phyloP scores from a whole-genome alignment of 1,140 invertebrate genomes.

The Caligus rogercresseyi region DNA sequence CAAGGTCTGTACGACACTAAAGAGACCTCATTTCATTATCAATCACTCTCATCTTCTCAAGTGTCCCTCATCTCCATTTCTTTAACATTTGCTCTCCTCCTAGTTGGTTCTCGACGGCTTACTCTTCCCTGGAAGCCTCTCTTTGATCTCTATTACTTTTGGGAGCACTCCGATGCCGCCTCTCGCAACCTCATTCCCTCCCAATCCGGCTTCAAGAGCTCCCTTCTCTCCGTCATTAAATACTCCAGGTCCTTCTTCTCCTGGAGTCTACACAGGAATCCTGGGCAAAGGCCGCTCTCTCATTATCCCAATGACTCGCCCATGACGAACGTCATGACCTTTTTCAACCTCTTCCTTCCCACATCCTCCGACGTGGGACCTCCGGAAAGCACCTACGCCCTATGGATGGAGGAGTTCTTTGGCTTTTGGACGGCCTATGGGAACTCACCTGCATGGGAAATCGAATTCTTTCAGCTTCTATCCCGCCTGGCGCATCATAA shows the following conservation, averaged over 20 bases:
- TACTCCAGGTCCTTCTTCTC: slow-evolving; percentile 1
- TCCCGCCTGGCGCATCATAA: slow-evolving; percentile 2
- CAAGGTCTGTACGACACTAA: background rate
- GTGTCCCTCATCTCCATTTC: background rate
- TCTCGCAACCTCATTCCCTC: background rate
- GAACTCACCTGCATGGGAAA: slow-evolving; percentile 16
- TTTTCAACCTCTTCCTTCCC: slow-evolving; percentile 16
- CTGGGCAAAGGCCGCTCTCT: slow-evolving; percentile 4
- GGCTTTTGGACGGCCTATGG: slow-evolving; percentile 11
- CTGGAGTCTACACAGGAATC: background rate
- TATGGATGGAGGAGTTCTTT: slow-evolving; percentile 15
- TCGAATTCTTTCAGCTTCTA: slow-evolving; percentile 8
- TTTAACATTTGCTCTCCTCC: slow-evolving; percentile 6
- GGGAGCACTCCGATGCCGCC: background rate
- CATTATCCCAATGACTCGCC: slow-evolving; percentile 12
- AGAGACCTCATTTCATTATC: background rate
- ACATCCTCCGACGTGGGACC: slow-evolving; percentile 1
- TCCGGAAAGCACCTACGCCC: background rate
- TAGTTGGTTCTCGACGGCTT: background rate
- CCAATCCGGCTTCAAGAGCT: background rate
- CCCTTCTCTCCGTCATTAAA: slow-evolving; percentile 6
- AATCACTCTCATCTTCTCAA: background rate
- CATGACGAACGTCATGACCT: slow-evolving; percentile 10
- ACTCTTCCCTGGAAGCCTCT: slow-evolving; percentile 6
- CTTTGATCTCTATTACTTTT: slow-evolving; percentile 10